A percentile compares a stretch with the other conserved stretches of the same genome.
Conservation (phyloP, 2,797 vertebrate genomes). For the Neosalanx taihuensis region DNA sequence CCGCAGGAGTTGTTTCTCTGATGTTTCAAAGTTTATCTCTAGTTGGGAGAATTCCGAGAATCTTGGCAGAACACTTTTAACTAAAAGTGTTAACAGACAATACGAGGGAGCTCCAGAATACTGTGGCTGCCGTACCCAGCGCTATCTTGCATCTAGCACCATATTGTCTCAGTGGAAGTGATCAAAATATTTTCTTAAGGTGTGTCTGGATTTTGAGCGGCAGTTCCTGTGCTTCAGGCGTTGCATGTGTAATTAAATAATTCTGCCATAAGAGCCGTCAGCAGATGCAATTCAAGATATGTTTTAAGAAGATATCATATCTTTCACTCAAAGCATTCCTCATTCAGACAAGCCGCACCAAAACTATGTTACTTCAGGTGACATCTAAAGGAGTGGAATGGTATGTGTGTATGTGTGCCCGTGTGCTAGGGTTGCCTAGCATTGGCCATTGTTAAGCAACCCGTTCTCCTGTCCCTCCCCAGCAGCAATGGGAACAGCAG, state of each 20-base stretch:
- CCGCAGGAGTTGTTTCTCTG: no score
- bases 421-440: not conserved
- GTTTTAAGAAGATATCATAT: slow-evolving; percentile 6
- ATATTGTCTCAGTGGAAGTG: slow-evolving; percentile 49
- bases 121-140: no score
- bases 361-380: slow-evolving; percentile 32
- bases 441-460: not conserved
- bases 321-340: slow-evolving; percentile 22
- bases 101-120: no score
- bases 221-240: slow-evolving; percentile 43
- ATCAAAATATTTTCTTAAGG: slow-evolving; percentile 72
- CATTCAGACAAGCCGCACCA: slow-evolving; percentile 33
- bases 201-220: slow-evolving; percentile 52
- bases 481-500: slow-evolving; percentile 99
- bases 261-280: slow-evolving; percentile 19
- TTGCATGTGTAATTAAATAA: slow-evolving; percentile 53
- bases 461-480: slow-evolving; percentile 70
- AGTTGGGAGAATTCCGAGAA: no score
- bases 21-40: no score
- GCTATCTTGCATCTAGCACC: no score
- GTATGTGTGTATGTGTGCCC: slow-evolving; percentile 9
- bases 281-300: slow-evolving; percentile 3
- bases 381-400: slow-evolving; percentile 29
- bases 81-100: no score
- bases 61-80: no score